Conservation (phyloP, 2,113 vertebrate species). For the Pollimyrus isidori region DNA sequence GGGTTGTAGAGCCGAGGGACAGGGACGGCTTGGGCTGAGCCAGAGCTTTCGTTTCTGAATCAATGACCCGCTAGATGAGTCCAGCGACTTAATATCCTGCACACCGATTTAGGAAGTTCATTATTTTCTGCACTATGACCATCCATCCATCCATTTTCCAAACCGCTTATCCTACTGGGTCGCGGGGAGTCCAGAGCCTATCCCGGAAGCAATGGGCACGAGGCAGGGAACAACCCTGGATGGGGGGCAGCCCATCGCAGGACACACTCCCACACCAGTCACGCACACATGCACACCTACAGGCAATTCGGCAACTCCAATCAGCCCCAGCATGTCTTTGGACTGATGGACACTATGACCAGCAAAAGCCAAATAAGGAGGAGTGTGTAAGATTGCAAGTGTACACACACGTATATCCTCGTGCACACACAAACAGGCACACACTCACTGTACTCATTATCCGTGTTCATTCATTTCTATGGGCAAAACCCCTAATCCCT, state of each 20-base stretch:
- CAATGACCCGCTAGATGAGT: neutral
- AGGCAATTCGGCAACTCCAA: too few species aligned
- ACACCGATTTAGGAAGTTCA: neutral
- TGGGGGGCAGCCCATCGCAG: too few species aligned
- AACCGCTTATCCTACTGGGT: too few species aligned
- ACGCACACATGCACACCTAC: too few species aligned
- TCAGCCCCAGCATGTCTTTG: too few species aligned
- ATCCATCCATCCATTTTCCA: too few species aligned
- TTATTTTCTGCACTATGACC: neutral
- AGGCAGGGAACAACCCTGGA: too few species aligned
- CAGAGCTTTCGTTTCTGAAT: neutral
- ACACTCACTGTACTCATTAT: neutral
- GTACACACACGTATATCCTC: neutral
- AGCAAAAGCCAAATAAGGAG: conserved; percentile 2
- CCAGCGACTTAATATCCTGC: neutral
- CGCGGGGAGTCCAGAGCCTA: too few species aligned
- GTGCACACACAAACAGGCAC: neutral
- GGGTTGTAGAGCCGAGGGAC: neutral
- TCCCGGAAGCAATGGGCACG: too few species aligned
- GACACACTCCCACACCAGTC: too few species aligned
- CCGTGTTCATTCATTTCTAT: neutral
- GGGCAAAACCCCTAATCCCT: too few species aligned
- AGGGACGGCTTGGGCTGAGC: neutral
- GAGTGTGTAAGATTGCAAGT: conserved; percentile 20
- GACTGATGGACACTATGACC: neutral